phyloP scores from a whole-genome alignment of 2,113 vertebrate species.

The Alaudala cheleensis region DNA sequence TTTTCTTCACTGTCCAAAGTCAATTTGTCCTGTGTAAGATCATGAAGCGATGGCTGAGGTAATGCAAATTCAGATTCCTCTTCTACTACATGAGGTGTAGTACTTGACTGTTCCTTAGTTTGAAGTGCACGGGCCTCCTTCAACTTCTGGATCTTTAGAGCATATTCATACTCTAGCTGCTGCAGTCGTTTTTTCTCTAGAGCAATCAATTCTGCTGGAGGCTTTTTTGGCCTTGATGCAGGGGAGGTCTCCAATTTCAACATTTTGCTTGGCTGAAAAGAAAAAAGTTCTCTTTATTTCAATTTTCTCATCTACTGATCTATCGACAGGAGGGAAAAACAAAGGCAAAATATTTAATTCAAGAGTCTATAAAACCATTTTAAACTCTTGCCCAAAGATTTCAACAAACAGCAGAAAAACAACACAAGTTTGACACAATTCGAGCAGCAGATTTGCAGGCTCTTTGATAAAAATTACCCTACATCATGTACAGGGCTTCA shows the following conservation, averaged over 20 bases:
- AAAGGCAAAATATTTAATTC: background rate
- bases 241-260: slow-evolving; percentile 77
- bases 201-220: slow-evolving; percentile 90
- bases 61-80: slow-evolving; percentile 78
- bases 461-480: background rate
- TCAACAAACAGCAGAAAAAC: background rate
- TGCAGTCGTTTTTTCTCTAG: slow-evolving; percentile 91
- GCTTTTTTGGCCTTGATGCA: slow-evolving; percentile 79
- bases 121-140: slow-evolving; percentile 89
- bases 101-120: slow-evolving; percentile 73
- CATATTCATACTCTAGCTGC: slow-evolving; percentile 94
- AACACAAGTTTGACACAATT: background rate
- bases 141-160: slow-evolving; percentile 94
- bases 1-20: slow-evolving; percentile 86
- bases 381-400: background rate
- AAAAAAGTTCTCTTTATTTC: background rate
- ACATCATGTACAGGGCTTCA: background rate
- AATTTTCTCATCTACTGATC: slow-evolving; percentile 4
- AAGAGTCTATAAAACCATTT: background rate
- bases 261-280: slow-evolving; percentile 81
- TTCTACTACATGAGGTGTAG: slow-evolving; percentile 46
- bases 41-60: slow-evolving; percentile 93
- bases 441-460: background rate
- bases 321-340: background rate
- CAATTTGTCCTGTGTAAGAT: slow-evolving; percentile 96